Base-by-base conservation (phyloP, 1,140 invertebrate genomes). In the Drosophila kohkoa region DNA sequence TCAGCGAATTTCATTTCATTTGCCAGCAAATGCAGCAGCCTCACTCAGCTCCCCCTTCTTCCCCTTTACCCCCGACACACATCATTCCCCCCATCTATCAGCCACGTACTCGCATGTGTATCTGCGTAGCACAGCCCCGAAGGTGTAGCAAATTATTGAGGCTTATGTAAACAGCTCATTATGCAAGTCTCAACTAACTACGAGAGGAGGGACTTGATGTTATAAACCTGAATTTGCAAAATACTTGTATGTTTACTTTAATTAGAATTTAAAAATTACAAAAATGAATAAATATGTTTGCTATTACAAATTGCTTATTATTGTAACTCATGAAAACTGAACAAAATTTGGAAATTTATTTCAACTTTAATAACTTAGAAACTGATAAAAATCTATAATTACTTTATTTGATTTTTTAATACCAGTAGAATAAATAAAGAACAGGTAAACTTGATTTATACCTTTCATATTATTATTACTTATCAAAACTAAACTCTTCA, bases 1-100 rank as follows among this genome's bases (percentile, higher is more conserved):
- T 51, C 73, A 68, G 74, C 71, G 20, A 78, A 82, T 81, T 81
- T 75, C 75, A 81, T 81, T 81, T 74, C 74, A 81, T 74, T 80
- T 80, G 67, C 60, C 67, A 64, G 57, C 60, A 63, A 77, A 59
- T 63, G 63, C 74, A 64, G 48, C 43, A 46, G 46, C 41, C 58
- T 7, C 25, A 38, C 35, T 8, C 35, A 10, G 5, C 30, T 6
- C 54, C 32, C 54, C 52, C 3, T 6, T n/a, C 5, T 25, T 8
- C 38, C 57, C 16, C 41, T n/a, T 30, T 1, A 10, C 2, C 41
- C 15, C 35, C 16, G 20, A 25, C 20, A 25, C 20, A 25, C 4
- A n/a, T 58, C 55, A 46, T 46, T 57, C 8, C 38, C 38, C 8
- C 8, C 38, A 41, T 28, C 57, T 6, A 28, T 5, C 55, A 43